These are phyloP conservation scores for Ectemnius cavifrons DNA, from an alignment of 2,888 invertebrate species.

Conservation along the genomic window DNA sequence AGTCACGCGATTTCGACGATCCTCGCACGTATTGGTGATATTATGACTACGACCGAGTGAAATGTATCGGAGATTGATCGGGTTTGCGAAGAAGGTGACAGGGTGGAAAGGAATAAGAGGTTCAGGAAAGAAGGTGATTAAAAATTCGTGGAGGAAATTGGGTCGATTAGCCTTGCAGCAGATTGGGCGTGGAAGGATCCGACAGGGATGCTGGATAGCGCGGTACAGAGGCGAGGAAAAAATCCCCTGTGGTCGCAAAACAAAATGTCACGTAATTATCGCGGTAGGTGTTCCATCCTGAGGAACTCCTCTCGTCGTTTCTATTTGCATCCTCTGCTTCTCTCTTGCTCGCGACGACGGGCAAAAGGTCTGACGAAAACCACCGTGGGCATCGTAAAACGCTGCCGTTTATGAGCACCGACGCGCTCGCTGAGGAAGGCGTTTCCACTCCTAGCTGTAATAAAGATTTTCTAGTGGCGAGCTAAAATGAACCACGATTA, in stretches of 20 bases:
- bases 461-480: constrained; percentile 52
- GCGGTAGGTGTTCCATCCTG: constrained; percentile 69
- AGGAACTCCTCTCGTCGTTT: background rate
- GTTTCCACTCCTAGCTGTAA: constrained; percentile 50
- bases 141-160: constrained; percentile 45
- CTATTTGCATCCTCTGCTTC: constrained; percentile 3
- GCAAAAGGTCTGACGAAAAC: constrained; percentile 59
- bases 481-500: constrained; percentile 21
- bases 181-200: background rate
- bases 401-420: constrained; percentile 67
- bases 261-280: constrained; percentile 74
- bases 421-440: constrained; percentile 53
- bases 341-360: constrained; percentile 3
- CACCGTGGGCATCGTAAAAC: constrained; percentile 67
- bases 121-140: constrained; percentile 41
- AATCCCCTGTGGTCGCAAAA: constrained; percentile 67
- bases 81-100: constrained; percentile 17
- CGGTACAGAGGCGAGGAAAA: constrained; percentile 63
- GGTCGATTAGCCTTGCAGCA: constrained; percentile 21
- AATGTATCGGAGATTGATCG: background rate
- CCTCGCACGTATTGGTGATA: background rate
- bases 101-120: constrained; percentile 5
- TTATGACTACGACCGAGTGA: too few relatives aligned
- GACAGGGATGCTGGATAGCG: constrained; percentile 22
- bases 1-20: too few relatives aligned